phyloP scores from a whole-genome alignment of 2,797 vertebrate species.

The Orientallactaga sibirica region DNA sequence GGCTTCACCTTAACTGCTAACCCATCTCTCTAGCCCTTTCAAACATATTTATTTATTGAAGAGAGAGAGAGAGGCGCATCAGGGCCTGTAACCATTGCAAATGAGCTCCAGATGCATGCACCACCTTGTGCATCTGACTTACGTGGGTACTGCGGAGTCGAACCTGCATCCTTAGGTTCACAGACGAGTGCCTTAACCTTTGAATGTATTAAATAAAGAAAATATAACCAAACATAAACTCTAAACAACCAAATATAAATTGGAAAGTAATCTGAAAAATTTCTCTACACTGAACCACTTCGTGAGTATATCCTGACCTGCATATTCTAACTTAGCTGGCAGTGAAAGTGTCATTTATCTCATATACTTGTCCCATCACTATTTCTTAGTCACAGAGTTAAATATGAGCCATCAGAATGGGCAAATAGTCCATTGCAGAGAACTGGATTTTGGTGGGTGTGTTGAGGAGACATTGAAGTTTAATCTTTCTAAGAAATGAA shows the following conservation, averaged over 20 bases:
- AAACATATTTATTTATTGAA: too few relatives aligned
- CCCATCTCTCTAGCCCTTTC: background rate
- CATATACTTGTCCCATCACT: background rate
- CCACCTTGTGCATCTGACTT: too few relatives aligned
- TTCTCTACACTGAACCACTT: background rate
- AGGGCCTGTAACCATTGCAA: too few relatives aligned
- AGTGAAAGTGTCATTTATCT: background rate
- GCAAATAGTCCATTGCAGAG: background rate
- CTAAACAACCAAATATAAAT: background rate
- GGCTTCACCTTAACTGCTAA: too few relatives aligned
- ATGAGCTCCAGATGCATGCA: too few relatives aligned
- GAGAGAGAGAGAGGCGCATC: too few relatives aligned
- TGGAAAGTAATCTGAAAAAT: slow-evolving; percentile 29
- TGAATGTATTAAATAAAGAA: too few relatives aligned
- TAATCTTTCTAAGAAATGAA: background rate
- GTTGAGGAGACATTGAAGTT: slow-evolving; percentile 19
- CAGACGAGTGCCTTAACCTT: too few relatives aligned
- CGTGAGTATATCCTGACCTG: background rate
- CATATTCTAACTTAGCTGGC: background rate
- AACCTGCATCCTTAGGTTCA: too few relatives aligned
- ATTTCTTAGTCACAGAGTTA: background rate
- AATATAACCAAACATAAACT: background rate
- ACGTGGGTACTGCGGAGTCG: too few relatives aligned
- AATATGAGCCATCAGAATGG: background rate
- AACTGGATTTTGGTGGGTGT: background rate